phyloP scores from a whole-genome alignment of 2,888 invertebrate species.

The Andrena bucephala region DNA sequence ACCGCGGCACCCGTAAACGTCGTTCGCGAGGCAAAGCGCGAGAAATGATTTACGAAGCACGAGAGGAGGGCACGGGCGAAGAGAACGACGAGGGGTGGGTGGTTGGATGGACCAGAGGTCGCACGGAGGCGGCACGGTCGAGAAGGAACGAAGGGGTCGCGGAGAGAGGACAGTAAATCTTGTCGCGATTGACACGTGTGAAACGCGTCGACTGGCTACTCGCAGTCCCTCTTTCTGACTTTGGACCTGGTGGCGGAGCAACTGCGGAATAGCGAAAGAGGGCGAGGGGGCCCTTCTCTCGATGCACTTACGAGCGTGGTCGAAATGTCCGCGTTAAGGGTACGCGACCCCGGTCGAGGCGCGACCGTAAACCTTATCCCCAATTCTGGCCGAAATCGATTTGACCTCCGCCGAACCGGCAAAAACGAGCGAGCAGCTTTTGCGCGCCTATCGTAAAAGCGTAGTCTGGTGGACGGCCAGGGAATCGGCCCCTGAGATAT shows the following conservation, averaged over 20 bases:
- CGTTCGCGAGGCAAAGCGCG: conserved; percentile 67
- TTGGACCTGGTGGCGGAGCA: conserved; percentile 41
- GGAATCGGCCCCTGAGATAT: conserved; percentile 48
- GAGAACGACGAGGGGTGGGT: conserved; percentile 41
- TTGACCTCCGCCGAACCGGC: conserved; percentile 76
- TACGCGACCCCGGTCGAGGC: conserved; percentile 53
- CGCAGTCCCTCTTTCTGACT: conserved; percentile 66
- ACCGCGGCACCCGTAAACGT: conserved; percentile 68
- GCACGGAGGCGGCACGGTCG: not conserved
- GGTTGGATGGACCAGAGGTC: conserved; percentile 38
- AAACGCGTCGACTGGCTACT: conserved; percentile 81
- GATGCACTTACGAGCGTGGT: conserved; percentile 34
- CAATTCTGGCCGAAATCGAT: conserved; percentile 81
- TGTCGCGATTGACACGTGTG: conserved; percentile 82
- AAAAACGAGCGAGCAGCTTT: conserved; percentile 56
- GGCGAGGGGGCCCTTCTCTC: not conserved
- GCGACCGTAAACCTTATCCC: conserved; percentile 80
- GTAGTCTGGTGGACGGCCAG: conserved; percentile 23
- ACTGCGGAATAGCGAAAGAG: conserved; percentile 5
- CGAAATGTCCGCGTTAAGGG: conserved; percentile 49
- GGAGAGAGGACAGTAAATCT: conserved; percentile 80
- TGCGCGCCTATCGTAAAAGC: conserved; percentile 50
- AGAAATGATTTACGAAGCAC: conserved; percentile 79
- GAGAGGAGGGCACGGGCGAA: conserved; percentile 61
- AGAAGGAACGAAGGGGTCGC: conserved; percentile 32